Base-by-base conservation (phyloP, 2,113 vertebrate species). In the Petromus typicus region DNA sequence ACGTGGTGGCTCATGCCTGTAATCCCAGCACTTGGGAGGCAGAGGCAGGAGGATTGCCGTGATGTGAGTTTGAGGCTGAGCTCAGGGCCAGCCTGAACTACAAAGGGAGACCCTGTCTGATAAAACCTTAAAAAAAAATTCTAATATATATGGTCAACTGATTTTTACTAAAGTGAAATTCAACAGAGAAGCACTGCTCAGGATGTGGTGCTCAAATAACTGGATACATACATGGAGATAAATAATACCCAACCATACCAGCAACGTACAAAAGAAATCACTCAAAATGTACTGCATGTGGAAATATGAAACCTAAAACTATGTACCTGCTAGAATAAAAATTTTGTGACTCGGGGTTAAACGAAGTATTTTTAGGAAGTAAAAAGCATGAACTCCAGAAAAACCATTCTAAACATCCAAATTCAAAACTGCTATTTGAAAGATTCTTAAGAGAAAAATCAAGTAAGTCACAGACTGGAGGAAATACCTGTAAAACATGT, bases 341-440 rank as follows among this genome's bases (percentile, higher is more conserved):
- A 0, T 40, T 69, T 22, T 66, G 1, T 63, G 88, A 67, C 51
- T 90, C 32, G 25, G 48, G 45, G 13, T 57, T 67, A 85, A 48
- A 30, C 11, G 66, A 59, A 48, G 13, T 78, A 51, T 51, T 83
- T 86, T 67, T 83, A 88, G 69, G 54, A 84, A 37, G 76, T 57
- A 91, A 23, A 89, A 94, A 61, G 11, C n/a, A 82, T 34, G 23
- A 91, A 76, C 64, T 51, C 84, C 48, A 86, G 45, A 45, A 84
- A 22, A 82, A 80, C 11, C 71, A 69, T 80, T 45, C 57, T 23
- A 23, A 37, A 83, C 54, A 83, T n/a, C 25, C 88, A 90, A 90
- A 76, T 71, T 57, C 34, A 82, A 81, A 96, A 83, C 17, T 92
- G 27, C 54, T 78, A 14, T 66, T 48, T 88, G 40, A 87, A 91